A percentile compares a stretch with the other conserved stretches of the same genome.
These are phyloP conservation scores for Amphipoea lucens DNA, from an alignment of 2,888 invertebrate genomes.

Conservation along the genomic window DNA sequence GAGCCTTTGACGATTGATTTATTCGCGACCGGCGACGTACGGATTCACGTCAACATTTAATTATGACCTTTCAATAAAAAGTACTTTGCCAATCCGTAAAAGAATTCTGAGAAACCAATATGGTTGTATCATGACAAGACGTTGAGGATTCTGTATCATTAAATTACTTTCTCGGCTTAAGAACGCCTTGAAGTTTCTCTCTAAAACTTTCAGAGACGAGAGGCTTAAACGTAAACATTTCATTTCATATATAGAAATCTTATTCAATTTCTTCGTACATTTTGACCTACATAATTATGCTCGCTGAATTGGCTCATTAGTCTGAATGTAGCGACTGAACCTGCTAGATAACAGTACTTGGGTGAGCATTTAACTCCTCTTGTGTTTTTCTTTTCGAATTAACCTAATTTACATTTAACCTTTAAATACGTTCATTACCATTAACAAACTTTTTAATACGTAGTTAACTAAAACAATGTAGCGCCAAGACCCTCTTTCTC, in stretches of 20 bases:
- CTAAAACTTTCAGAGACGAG: slow-evolving; percentile 24
- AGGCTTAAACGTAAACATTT: slow-evolving; percentile 46
- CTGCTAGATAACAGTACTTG: background rate
- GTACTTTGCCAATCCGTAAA: slow-evolving; percentile 28
- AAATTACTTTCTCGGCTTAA: slow-evolving; percentile 50
- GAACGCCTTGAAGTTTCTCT: slow-evolving; percentile 36
- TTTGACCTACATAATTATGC: slow-evolving; percentile 24
- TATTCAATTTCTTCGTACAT: slow-evolving; percentile 33
- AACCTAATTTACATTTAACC: background rate
- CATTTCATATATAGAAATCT: slow-evolving; percentile 25
- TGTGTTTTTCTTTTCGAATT: background rate
- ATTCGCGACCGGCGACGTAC: slow-evolving; percentile 10
- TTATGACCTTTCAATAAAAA: slow-evolving; percentile 32
- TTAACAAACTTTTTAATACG: background rate
- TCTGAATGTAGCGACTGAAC: slow-evolving; percentile 1
- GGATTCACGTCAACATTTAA: slow-evolving; percentile 39
- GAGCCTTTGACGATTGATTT: slow-evolving; percentile 33
- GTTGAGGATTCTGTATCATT: slow-evolving; percentile 47
- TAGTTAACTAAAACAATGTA: background rate
- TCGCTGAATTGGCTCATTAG: slow-evolving; percentile 36
- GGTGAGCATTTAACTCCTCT: background rate
- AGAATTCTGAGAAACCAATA: slow-evolving; percentile 48
- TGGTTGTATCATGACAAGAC: slow-evolving; percentile 31
- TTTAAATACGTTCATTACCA: background rate
- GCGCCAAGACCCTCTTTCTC: too few species aligned